A percentile compares a stretch with the other conserved stretches of the same genome.
These are phyloP conservation scores for Myathropa florea DNA, from an alignment of 2,888 invertebrate genomes.

Conservation along the genomic window DNA sequence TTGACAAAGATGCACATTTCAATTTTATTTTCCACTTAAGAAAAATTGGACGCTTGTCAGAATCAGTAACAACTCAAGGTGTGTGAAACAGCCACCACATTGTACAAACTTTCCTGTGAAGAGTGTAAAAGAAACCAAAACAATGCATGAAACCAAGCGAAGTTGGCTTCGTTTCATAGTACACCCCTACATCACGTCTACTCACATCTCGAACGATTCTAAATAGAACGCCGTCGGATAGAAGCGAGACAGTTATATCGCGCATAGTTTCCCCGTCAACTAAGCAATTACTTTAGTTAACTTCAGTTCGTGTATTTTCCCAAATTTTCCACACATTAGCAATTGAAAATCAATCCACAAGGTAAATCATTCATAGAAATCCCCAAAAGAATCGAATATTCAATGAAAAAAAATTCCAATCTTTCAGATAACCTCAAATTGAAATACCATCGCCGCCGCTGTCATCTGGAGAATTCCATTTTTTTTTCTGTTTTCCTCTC, in stretches of 20 bases:
- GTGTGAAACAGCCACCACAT: neutral
- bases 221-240: conserved; percentile 54
- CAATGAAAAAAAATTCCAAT: neutral
- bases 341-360: neutral
- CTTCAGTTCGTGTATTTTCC: conserved; percentile 10
- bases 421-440: conserved; percentile 49
- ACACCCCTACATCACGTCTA: neutral
- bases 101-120: neutral
- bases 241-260: conserved; percentile 61
- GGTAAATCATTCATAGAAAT: neutral
- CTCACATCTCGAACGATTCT: neutral
- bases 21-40: too few species aligned
- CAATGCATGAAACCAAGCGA: conserved; percentile 10
- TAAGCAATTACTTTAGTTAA: neutral
- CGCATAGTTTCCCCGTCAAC: conserved; percentile 14
- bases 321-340: neutral
- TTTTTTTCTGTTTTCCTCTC: conserved; percentile 27
- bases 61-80: too few species aligned
- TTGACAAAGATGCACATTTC: too few species aligned
- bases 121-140: conserved; percentile 40
- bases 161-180: conserved; percentile 20
- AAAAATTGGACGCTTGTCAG: too few species aligned
- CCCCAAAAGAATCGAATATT: too few species aligned
- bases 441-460: conserved; percentile 10
- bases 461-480: conserved; percentile 18